Percentiles rank a stretch among this genome's conserved stretches.
These are phyloP conservation scores for Acanthurus tractus DNA, from an alignment of 2,797 vertebrate genomes.

Conservation along the genomic window DNA sequence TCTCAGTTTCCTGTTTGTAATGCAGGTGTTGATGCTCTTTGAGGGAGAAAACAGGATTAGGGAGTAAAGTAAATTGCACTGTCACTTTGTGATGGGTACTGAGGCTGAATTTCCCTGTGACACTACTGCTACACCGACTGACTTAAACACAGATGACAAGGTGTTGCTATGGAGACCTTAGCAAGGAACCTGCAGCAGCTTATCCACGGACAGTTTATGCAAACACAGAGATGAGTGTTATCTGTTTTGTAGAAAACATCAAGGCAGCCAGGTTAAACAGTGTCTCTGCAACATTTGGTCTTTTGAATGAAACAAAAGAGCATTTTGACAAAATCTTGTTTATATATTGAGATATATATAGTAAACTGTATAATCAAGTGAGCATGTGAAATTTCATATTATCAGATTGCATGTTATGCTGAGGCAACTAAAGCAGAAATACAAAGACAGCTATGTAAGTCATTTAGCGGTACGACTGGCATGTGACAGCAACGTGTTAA, in stretches of 20 bases:
- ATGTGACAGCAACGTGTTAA: too few species aligned
- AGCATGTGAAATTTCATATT: not conserved
- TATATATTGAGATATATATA: conserved; percentile 3
- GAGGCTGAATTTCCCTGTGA: conserved; percentile 73
- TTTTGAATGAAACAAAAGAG: conserved; percentile 36
- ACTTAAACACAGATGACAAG: conserved; percentile 80
- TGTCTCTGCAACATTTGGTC: not conserved
- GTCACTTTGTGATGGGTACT: conserved; percentile 78
- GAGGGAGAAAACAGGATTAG: conserved; percentile 71
- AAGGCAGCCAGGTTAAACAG: conserved; percentile 52
- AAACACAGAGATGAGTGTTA: conserved; percentile 65
- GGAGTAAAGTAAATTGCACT: conserved; percentile 80
- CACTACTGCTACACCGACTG: conserved; percentile 66
- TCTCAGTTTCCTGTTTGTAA: conserved; percentile 57
- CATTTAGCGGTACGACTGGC: not conserved
- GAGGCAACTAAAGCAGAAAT: not conserved
- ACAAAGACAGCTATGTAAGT: not conserved
- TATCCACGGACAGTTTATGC: conserved; percentile 69
- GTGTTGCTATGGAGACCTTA: conserved; percentile 82
- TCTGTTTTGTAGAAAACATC: conserved; percentile 57
- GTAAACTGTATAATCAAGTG: not conserved
- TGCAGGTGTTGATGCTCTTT: conserved; percentile 73
- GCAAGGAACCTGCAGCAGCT: conserved; percentile 66
- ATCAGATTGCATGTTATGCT: not conserved
- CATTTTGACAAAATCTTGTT: conserved; percentile 17